Evolutionary conservation across 2,797 vertebrate species (phyloP).

Genomic region (Spheniscus humboldti): DNA sequence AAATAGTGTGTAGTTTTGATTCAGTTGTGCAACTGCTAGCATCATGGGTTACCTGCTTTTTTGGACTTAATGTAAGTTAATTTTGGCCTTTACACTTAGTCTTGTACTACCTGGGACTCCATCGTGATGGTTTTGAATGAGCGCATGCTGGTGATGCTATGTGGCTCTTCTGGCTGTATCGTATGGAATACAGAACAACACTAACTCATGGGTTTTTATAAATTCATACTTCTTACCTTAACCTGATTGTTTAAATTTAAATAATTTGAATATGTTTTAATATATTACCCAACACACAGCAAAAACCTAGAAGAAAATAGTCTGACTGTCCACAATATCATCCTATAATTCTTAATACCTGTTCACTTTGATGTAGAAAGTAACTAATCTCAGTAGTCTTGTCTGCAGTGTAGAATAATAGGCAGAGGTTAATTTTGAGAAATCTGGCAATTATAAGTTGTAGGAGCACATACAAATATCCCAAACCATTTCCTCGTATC

Average conservation of each 20-base stretch:
- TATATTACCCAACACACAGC: accelerated
- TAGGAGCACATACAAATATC: background rate
- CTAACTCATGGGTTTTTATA: accelerated
- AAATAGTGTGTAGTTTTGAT: background rate
- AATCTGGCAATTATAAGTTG: background rate
- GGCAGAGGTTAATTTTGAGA: background rate
- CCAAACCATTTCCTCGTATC: background rate
- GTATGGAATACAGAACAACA: accelerated
- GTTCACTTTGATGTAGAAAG: background rate
- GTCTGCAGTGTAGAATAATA: background rate
- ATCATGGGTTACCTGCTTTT: background rate
- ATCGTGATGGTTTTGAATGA: accelerated
- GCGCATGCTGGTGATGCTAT: accelerated
- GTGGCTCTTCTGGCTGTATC: accelerated
- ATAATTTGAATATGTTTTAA: background rate
- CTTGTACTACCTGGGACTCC: background rate
- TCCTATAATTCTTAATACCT: background rate
- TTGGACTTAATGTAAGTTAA: background rate
- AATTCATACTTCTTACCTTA: accelerated
- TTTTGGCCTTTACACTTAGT: background rate
- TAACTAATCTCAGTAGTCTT: background rate
- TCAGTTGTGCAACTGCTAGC: background rate
- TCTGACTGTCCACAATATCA: accelerated
- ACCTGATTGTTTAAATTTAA: too few species aligned
- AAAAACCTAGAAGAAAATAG: background rate